Percentiles rank a stretch among this genome's conserved stretches.
Conservation (phyloP, 2,888 invertebrate genomes). For the Metellina segmentata region DNA sequence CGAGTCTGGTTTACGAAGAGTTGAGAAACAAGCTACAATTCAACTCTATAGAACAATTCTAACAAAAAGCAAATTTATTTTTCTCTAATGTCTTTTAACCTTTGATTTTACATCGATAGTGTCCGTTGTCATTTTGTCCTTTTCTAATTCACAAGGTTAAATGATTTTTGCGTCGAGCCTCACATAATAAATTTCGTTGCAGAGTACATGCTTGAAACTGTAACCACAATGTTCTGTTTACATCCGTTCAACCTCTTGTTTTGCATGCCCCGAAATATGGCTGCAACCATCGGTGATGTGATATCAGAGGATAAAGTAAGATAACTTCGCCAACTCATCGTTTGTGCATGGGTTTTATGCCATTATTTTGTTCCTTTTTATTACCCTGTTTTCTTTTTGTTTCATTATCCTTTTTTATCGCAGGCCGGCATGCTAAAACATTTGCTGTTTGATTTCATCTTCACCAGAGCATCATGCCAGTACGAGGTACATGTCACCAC, state of each 20-base stretch:
- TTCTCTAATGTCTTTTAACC: too few relatives aligned
- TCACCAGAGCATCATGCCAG: constrained; percentile 77
- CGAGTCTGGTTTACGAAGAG: too few relatives aligned
- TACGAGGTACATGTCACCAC: constrained; percentile 75
- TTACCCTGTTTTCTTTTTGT: constrained; percentile 62
- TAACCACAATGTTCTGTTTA: constrained; percentile 52
- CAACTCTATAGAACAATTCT: too few relatives aligned
- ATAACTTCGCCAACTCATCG: neutral
- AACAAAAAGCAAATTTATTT: too few relatives aligned
- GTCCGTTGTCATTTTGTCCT: too few relatives aligned
- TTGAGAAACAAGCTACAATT: too few relatives aligned
- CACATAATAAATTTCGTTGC: too few relatives aligned
- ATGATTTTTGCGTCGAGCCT: too few relatives aligned
- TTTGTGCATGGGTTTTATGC: constrained; percentile 47
- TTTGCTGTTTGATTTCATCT: constrained; percentile 76
- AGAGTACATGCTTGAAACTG: constrained; percentile 7
- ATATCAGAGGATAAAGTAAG: constrained; percentile 69
- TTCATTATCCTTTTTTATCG: constrained; percentile 73
- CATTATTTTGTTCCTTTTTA: constrained; percentile 56
- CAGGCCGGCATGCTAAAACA: constrained; percentile 76
- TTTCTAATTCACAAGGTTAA: too few relatives aligned
- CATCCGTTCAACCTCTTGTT: constrained; percentile 60
- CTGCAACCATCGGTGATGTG: constrained; percentile 65
- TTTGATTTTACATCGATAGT: too few relatives aligned
- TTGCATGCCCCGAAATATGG: constrained; percentile 74